These are phyloP conservation scores for Xestoiulus laeticollis DNA, from an alignment of 2,888 invertebrate genomes.

Conservation along the genomic window DNA sequence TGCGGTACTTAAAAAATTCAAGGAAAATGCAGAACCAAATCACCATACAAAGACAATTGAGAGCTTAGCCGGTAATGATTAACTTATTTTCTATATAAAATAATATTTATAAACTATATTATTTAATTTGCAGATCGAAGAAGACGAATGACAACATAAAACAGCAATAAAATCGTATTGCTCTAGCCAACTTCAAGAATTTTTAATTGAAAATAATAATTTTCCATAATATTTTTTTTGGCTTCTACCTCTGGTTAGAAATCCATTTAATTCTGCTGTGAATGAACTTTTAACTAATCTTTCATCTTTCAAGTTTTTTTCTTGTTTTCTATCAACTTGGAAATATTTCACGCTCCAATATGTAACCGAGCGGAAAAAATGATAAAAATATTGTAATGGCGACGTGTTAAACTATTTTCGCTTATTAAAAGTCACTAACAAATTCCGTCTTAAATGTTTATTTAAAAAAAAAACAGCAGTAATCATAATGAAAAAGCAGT, in stretches of 20 bases:
- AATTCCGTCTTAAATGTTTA: not conserved
- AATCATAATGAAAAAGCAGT: not conserved
- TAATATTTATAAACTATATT: not conserved
- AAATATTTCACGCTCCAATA: not conserved
- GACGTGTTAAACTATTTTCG: constrained; percentile 18
- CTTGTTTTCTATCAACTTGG: constrained; percentile 12
- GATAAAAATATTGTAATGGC: not conserved
- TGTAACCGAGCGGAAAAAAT: not conserved
- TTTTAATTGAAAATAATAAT: constrained; percentile 16
- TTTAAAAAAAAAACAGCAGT: not conserved
- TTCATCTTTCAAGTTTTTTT: constrained; percentile 16
- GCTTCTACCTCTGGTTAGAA: constrained; percentile 11
- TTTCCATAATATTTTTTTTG: not conserved
- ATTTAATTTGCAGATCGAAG: constrained; percentile 46
- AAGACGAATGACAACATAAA: constrained; percentile 31
- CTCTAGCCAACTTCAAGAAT: not conserved
- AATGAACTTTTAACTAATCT: constrained; percentile 23
- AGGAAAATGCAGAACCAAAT: no score
- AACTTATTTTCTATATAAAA: not conserved
- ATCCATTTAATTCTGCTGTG: not conserved
- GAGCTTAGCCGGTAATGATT: not conserved
- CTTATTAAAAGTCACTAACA: constrained; percentile 9
- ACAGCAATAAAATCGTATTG: not conserved
- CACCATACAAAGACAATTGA: not conserved
- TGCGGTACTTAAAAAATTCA: no score